Conservation (phyloP, 2,113 vertebrate species). For the Dicentrarchus labrax region DNA sequence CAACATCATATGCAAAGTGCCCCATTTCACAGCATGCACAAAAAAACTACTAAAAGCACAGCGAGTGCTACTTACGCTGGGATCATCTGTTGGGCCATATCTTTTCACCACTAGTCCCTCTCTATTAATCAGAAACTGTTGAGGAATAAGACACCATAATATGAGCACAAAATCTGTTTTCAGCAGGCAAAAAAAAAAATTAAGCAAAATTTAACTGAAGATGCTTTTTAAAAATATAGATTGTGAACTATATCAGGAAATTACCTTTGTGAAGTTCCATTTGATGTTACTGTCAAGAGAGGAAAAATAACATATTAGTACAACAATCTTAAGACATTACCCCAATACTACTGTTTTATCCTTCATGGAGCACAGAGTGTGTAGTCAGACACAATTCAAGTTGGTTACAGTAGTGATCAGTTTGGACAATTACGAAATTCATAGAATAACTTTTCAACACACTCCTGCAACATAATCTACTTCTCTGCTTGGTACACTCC, state of each 20-base stretch:
- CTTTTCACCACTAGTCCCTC: slow-evolving; percentile 94
- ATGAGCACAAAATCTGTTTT: background rate
- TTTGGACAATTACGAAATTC: background rate
- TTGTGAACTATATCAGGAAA: background rate
- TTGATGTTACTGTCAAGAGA: slow-evolving; percentile 90
- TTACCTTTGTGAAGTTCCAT: slow-evolving; percentile 99
- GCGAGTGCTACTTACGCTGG: slow-evolving; percentile 83
- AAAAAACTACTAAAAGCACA: background rate
- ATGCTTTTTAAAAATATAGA: background rate
- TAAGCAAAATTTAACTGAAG: background rate
- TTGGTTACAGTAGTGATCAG: background rate
- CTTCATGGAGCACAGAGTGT: background rate
- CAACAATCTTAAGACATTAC: background rate
- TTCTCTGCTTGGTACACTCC: background rate
- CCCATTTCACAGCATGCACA: background rate
- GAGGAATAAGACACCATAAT: background rate
- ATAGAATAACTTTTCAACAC: background rate
- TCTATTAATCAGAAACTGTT: slow-evolving; percentile 93
- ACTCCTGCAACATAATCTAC: background rate
- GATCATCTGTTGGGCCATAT: slow-evolving; percentile 94
- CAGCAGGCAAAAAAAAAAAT: background rate
- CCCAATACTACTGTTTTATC: background rate
- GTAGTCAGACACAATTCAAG: background rate
- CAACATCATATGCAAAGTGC: background rate
- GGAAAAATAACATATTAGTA: background rate